Base-by-base conservation (phyloP, 2,888 invertebrate genomes). In the Xylophagus ater region DNA sequence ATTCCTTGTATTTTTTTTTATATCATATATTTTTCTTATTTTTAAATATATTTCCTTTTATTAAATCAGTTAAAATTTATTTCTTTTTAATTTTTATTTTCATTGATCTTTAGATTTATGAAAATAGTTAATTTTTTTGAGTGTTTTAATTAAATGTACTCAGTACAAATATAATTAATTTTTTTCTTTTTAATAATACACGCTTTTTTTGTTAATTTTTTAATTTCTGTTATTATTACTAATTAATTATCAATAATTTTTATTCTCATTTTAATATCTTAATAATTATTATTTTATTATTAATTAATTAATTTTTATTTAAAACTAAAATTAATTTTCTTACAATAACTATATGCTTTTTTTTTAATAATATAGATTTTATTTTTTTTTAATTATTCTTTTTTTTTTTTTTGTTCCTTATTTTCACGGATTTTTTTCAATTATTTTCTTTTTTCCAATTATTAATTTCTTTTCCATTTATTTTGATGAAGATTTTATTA, bases 91-190 rank as follows among this genome's bases (percentile, higher is more conserved):
- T n/a, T n/a, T n/a, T n/a, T n/a, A n/a, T 31, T n/a, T 31, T 18
- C 19, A 10, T 14, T 34, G 20, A 29, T 37, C 23, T 15, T 4
- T 17, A 17, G 19, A 37, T 17, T 37, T 37, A 37, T 17, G 29
- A 37, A 37, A 37, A 31, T 37, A 37, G 29, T 37, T 34, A n/a
- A 29, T 14, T 30, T 33, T 25, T 32, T 35, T 21, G 12, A 24
- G 8, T 33, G 13, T 20, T 24, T 33, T 29, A 26, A 20, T 35
- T 42, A 33, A 37, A 43, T 43, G 43, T 43, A 43, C 43, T 43
- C 37, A 43, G 43, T 43, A 43, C 43, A 43, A 43, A 43, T 43
- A 37, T 43, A 29, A 23, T 37, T 37, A 32, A 26, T 32, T 31
- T 41, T 26, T 31, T n/a, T 29, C 7, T 23, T 34, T 31, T 31